Base-by-base conservation (phyloP, 2,888 invertebrate genomes). In the Yponomeuta malinellus region DNA sequence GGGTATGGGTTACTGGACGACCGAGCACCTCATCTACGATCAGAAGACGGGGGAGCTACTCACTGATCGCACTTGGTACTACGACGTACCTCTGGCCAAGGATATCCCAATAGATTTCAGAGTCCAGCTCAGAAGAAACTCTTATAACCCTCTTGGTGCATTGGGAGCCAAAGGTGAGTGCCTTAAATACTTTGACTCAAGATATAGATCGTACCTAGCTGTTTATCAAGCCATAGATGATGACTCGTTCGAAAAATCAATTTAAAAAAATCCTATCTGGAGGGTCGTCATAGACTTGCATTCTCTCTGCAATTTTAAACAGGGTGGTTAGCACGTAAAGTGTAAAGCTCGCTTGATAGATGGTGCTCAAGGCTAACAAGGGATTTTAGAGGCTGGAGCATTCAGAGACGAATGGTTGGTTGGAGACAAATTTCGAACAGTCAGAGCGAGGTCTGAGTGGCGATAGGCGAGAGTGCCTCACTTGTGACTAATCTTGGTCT, bases 31-130 rank as follows among this genome's bases (percentile, higher is more conserved):
- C 70, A 85, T 93, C 6, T 94, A 93, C 76, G 91, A 94, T 75
- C 82, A 89, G 10, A 78, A 85, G 37, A 93, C 93, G 31, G 96
- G 95, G 2, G 85, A 91, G 75, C 78, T 95, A 8, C 83, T 94
- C 6, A 95, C 95, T 15, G 90, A 94, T 77, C 90, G 94, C 71
- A 95, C 95, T 12, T 96, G 96, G 96, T 93, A 92, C 72, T 95
- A 95, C 77, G 94, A 94, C 78, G 92, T 93, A 15, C 95, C 95
- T 0, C 93, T 94, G 15, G 90, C 93, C 0, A 94, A 93, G 76
- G 95, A 95, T 76, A 95, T 95, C 76, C 95, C 95, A 0, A 85
- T 93, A 15, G 94, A 95, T 81, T 94, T 95, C 73, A 88, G 94
- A 69, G 83, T 95, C 2, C 90, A 90, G 59, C 92, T 95, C 72